These are phyloP conservation scores for Venusia cambrica DNA, from an alignment of 2,888 invertebrate genomes.

Conservation along the genomic window DNA sequence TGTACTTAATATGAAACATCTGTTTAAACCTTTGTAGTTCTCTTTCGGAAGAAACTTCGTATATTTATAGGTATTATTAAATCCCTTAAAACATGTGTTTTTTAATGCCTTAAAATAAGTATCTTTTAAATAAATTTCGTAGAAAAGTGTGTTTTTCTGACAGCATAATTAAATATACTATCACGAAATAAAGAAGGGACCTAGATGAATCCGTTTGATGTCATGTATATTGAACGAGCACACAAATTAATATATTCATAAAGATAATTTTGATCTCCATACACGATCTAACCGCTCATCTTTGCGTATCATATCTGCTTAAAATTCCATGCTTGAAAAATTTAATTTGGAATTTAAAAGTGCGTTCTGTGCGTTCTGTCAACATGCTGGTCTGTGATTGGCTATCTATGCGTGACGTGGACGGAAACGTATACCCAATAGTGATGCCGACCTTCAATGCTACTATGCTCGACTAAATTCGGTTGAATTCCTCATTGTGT, in stretches of 20 bases:
- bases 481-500: constrained; percentile 30
- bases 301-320: constrained; percentile 15
- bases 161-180: constrained; percentile 21
- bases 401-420: constrained; percentile 34
- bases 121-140: not conserved
- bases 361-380: constrained; percentile 36
- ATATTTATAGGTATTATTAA: too few relatives aligned
- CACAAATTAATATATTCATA: constrained; percentile 23
- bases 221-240: constrained; percentile 20
- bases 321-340: constrained; percentile 32
- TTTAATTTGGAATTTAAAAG: constrained; percentile 35
- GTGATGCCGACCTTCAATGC: constrained; percentile 41
- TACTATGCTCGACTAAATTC: constrained; percentile 31
- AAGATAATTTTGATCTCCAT: constrained; percentile 11
- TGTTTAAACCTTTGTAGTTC: too few relatives aligned
- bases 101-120: too few relatives aligned
- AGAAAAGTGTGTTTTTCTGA: constrained; percentile 21
- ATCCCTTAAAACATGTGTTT: too few relatives aligned
- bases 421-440: constrained; percentile 40
- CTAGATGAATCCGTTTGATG: constrained; percentile 25
- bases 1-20: too few relatives aligned
- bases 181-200: constrained; percentile 11
- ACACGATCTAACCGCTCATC: constrained; percentile 20
- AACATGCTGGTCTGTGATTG: constrained; percentile 35
- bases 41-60: too few relatives aligned